Evolutionary conservation across 2,888 invertebrate genomes (phyloP).

Genomic region (Theristus sp.): DNA sequence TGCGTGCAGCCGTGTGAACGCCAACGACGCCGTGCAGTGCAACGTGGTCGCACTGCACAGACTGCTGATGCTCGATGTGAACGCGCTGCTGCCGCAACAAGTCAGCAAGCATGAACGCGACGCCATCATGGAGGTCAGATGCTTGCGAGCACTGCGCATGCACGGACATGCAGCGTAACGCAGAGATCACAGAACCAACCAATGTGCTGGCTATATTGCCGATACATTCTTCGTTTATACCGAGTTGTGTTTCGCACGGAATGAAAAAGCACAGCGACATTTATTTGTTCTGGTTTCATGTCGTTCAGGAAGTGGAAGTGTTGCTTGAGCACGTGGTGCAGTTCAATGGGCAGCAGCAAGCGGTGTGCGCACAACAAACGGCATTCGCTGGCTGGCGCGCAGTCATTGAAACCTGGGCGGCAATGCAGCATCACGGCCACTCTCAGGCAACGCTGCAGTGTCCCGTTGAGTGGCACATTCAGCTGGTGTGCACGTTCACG

Average conservation of each 20-base stretch:
- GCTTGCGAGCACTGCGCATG: too few species aligned
- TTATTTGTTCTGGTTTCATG: too few species aligned
- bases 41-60: background rate
- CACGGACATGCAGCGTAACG: too few species aligned
- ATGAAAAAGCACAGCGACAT: too few species aligned
- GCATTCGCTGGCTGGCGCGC: background rate
- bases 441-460: too few species aligned
- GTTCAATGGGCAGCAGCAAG: background rate
- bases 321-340: background rate
- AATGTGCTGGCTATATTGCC: too few species aligned
- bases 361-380: background rate
- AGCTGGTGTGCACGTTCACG: too few species aligned
- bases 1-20: background rate
- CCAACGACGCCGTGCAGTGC: background rate
- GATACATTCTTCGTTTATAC: too few species aligned
- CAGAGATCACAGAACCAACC: too few species aligned
- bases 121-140: background rate
- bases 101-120: background rate
- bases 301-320: background rate
- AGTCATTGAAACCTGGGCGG: background rate
- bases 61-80: background rate
- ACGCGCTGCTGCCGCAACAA: background rate
- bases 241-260: background rate
- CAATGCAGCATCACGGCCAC: too few species aligned
- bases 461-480: too few species aligned